Conservation (phyloP, 2,797 vertebrate genomes). For the Coranthus polyacanthus region DNA sequence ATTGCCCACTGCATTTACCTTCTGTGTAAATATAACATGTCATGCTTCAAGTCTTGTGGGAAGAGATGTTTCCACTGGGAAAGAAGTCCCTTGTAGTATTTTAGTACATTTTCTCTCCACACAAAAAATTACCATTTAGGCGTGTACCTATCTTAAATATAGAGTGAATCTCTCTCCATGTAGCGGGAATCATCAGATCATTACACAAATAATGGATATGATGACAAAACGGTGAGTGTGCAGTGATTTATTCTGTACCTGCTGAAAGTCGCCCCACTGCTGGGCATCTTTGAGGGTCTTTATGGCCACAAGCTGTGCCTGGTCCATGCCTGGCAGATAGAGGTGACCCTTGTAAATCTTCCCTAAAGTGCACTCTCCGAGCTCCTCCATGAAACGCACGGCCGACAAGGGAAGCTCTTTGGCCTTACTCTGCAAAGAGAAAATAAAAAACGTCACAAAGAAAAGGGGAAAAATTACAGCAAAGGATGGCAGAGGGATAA, state of each 20-base stretch:
- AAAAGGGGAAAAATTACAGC: slow-evolving; percentile 11
- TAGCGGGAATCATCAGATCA: too few species aligned
- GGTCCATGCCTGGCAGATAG: slow-evolving; percentile 98
- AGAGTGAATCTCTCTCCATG: too few species aligned
- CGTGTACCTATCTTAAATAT: too few species aligned
- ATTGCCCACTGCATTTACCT: slow-evolving; percentile 31
- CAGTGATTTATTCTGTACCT: slow-evolving; percentile 67
- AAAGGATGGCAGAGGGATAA: slow-evolving; percentile 1
- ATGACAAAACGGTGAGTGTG: background rate
- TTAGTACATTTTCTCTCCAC: background rate
- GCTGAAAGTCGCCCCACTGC: slow-evolving; percentile 97
- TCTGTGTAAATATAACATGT: slow-evolving; percentile 53
- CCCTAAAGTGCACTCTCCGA: slow-evolving; percentile 93
- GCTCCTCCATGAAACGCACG: slow-evolving; percentile 98
- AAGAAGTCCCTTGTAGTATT: slow-evolving; percentile 14
- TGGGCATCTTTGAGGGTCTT: slow-evolving; percentile 96
- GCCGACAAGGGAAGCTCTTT: slow-evolving; percentile 97
- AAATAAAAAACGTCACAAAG: too few species aligned
- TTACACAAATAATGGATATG: too few species aligned
- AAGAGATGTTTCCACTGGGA: slow-evolving; percentile 34
- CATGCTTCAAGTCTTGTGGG: slow-evolving; percentile 37
- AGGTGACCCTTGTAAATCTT: slow-evolving; percentile 99
- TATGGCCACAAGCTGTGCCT: slow-evolving; percentile 95
- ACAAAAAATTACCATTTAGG: slow-evolving; percentile 7
- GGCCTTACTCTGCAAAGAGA: slow-evolving; percentile 89